Conservation (phyloP, 1,140 invertebrate genomes). For the Drosophila oshimai region DNA sequence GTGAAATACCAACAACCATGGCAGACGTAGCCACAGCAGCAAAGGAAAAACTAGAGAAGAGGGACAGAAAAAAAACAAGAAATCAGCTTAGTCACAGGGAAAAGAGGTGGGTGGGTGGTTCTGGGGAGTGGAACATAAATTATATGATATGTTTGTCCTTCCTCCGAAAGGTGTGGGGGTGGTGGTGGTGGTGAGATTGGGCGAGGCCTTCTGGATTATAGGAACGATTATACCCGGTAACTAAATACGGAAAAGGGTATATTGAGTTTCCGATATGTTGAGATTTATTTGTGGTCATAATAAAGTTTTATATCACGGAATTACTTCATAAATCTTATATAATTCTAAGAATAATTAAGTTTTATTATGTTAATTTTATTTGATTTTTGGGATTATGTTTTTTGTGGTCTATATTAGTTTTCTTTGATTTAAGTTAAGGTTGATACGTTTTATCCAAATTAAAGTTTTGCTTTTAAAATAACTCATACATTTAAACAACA, state of each 20-base stretch:
- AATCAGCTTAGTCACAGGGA: conserved; percentile 53
- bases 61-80: conserved; percentile 25
- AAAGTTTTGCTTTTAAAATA: too few relatives aligned
- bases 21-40: conserved; percentile 8
- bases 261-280: neutral
- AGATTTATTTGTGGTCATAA: neutral
- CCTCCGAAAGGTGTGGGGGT: neutral
- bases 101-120: conserved; percentile 6
- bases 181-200: conserved; percentile 24
- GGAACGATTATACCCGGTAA: conserved; percentile 47
- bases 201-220: conserved; percentile 57
- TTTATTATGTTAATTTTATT: too few relatives aligned
- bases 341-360: too few relatives aligned
- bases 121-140: conserved; percentile 45
- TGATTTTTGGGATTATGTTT: too few relatives aligned
- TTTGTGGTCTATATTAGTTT: too few relatives aligned
- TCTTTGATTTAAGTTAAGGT: too few relatives aligned
- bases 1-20: neutral
- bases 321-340: too few relatives aligned
- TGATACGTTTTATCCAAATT: too few relatives aligned
- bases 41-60: conserved; percentile 10
- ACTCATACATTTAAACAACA: neutral
- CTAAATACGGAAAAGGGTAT: conserved; percentile 4
- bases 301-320: too few relatives aligned
- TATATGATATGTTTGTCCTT: conserved; percentile 58